These are phyloP conservation scores for Stictonetta naevosa DNA, from an alignment of 2,113 vertebrate genomes.

Conservation along the genomic window DNA sequence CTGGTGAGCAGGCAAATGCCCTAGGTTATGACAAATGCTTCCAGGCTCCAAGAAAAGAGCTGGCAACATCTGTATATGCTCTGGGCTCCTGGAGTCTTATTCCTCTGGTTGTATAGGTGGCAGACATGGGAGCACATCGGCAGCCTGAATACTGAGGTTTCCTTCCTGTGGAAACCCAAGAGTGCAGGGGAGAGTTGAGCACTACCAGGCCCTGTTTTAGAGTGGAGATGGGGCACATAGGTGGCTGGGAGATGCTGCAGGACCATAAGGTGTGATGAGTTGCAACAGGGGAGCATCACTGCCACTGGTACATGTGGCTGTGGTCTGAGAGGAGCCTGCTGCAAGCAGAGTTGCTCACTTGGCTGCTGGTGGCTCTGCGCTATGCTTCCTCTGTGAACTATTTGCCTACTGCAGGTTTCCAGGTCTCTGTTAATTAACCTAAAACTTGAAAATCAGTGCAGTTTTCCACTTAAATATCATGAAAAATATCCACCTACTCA, in stretches of 20 bases:
- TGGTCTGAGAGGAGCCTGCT: too few species aligned
- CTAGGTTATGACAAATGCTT: background rate
- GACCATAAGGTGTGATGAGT: background rate
- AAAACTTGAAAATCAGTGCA: background rate
- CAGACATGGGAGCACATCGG: background rate
- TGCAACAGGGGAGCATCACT: background rate
- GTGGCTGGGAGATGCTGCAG: background rate
- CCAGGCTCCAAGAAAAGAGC: background rate
- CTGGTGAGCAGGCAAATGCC: background rate
- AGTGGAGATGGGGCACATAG: background rate
- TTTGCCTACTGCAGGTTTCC: background rate
- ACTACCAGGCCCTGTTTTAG: accelerated
- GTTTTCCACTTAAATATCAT: background rate
- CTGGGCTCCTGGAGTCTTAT: background rate
- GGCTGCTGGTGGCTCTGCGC: background rate
- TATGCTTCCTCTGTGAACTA: background rate
- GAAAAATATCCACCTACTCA: background rate
- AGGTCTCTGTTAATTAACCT: background rate
- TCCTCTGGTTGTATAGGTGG: accelerated
- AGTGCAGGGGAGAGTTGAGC: accelerated
- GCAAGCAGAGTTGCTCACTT: background rate
- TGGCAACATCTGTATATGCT: background rate
- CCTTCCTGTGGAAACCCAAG: background rate
- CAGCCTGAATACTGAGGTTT: background rate
- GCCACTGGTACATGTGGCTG: too few species aligned